These are phyloP conservation scores for Peromyscus melanophrys DNA, from an alignment of 2,797 vertebrate genomes.

Conservation along the genomic window DNA sequence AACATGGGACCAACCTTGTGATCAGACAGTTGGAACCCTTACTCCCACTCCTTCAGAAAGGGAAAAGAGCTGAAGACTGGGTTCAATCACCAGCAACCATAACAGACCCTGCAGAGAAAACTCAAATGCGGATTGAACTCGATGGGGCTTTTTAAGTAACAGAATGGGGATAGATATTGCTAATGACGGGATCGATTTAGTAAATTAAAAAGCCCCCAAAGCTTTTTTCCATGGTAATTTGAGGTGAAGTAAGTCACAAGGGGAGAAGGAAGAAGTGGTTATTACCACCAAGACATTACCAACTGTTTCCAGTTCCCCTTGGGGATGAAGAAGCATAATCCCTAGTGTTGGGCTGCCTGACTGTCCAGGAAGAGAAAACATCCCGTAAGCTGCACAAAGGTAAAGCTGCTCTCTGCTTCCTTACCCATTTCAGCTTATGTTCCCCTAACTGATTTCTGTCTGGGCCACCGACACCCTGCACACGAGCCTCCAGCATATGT, in stretches of 20 bases:
- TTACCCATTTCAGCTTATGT: background rate
- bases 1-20: background rate
- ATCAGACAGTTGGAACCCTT: background rate
- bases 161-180: background rate
- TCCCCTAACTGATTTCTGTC: background rate
- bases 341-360: background rate
- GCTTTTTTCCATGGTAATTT: background rate
- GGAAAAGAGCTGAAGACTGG: background rate
- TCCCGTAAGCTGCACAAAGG: background rate
- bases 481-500: background rate
- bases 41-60: background rate
- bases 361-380: background rate
- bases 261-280: slow-evolving; percentile 1
- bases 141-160: background rate
- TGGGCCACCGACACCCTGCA: background rate
- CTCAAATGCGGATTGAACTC: background rate
- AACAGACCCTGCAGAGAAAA: background rate
- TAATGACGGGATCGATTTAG: slow-evolving; percentile 19
- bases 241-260: background rate
- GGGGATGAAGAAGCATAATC: slow-evolving; percentile 41
- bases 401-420: background rate
- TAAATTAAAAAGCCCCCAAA: background rate
- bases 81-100: background rate
- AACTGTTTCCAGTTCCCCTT: slow-evolving; percentile 52
- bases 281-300: background rate